Evolutionary conservation across 2,113 vertebrate species (phyloP).

Genomic region (Pedionomus torquatus): DNA sequence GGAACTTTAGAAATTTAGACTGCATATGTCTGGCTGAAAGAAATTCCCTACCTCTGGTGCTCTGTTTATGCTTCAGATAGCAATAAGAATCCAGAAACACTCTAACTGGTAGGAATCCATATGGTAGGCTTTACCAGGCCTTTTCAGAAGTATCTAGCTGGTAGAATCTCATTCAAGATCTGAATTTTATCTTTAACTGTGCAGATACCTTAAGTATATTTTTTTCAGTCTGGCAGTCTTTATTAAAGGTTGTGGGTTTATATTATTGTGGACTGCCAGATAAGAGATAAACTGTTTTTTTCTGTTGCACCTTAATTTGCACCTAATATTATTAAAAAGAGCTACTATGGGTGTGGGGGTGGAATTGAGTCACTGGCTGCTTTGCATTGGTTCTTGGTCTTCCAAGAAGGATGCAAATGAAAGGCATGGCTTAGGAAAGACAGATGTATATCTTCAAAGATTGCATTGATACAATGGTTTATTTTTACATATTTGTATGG

Average conservation of each 20-base stretch:
- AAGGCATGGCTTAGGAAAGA: background rate
- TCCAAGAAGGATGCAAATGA: background rate
- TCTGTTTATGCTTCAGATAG: background rate
- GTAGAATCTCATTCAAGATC: background rate
- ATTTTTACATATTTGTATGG: background rate
- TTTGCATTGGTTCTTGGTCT: background rate
- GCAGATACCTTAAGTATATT: background rate
- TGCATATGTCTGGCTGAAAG: background rate
- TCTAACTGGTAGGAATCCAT: background rate
- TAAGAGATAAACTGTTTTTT: background rate
- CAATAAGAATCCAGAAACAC: background rate
- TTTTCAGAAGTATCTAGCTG: background rate
- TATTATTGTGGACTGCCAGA: background rate
- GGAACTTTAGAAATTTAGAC: background rate
- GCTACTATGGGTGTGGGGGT: background rate
- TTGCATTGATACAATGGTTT: background rate
- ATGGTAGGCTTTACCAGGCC: background rate
- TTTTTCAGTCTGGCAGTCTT: background rate
- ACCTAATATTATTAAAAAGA: background rate
- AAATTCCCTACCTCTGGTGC: background rate
- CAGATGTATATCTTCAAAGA: background rate
- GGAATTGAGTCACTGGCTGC: background rate
- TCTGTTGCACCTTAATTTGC: background rate
- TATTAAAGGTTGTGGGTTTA: background rate
- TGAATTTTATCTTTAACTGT: background rate